Conservation (phyloP, 2,888 invertebrate genomes). For the Mesoligia furuncula region DNA sequence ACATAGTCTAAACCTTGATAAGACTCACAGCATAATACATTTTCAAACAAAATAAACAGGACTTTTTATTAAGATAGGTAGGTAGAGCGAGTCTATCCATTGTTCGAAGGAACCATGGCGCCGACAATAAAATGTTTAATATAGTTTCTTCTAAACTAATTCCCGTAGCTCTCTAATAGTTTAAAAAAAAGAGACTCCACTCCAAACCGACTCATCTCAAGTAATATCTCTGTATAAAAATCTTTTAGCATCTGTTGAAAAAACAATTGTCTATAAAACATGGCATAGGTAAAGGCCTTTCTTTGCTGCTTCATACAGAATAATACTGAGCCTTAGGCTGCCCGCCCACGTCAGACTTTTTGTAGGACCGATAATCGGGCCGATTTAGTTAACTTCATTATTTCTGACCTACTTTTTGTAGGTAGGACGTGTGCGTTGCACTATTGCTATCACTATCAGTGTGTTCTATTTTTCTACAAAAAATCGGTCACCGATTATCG, state of each 20-base stretch:
- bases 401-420: too few species aligned
- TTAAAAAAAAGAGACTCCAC: background rate
- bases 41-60: conserved; percentile 3
- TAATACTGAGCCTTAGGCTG: conserved; percentile 13
- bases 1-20: conserved; percentile 6
- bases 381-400: too few species aligned
- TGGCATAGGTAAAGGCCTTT: background rate
- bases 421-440: too few species aligned
- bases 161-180: background rate
- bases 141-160: conserved; percentile 8
- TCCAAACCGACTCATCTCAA: background rate
- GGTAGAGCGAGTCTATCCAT: background rate
- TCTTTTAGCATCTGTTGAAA: background rate
- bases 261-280: background rate
- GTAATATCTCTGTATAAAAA: background rate
- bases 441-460: too few species aligned
- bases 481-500: too few species aligned
- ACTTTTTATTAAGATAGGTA: background rate
- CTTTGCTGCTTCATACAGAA: conserved; percentile 13
- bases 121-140: background rate
- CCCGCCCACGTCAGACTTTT: too few species aligned
- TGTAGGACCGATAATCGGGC: too few species aligned
- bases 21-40: conserved; percentile 14
- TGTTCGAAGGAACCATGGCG: background rate
- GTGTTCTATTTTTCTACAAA: too few species aligned